These are phyloP conservation scores for Tetramorium parvispinum DNA, from an alignment of 1,140 invertebrate species.

Conservation along the genomic window DNA sequence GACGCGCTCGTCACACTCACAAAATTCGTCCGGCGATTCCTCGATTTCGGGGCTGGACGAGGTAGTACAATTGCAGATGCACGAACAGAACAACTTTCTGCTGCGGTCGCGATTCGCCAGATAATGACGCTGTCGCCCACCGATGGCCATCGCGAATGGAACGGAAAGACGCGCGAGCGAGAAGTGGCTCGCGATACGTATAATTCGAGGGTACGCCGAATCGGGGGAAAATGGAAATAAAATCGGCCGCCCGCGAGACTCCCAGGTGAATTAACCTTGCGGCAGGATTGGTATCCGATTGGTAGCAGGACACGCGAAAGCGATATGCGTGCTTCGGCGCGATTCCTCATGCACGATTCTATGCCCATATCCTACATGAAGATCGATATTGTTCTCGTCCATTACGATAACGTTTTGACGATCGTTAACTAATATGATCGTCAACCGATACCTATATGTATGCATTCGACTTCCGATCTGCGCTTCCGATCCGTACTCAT, in stretches of 20 bases:
- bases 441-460: conserved; percentile 18
- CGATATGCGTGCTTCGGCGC: conserved; percentile 58
- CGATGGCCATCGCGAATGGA: conserved; percentile 45
- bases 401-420: neutral
- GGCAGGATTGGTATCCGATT: neutral
- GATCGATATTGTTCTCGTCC: conserved; percentile 29
- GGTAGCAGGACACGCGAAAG: conserved; percentile 26
- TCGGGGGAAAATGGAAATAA: neutral
- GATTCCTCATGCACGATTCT: conserved; percentile 50
- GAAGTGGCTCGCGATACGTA: neutral
- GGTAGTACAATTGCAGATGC: conserved; percentile 45
- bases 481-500: conserved; percentile 51
- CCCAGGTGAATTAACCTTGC: conserved; percentile 24
- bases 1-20: conserved; percentile 38
- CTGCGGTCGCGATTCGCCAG: conserved; percentile 28
- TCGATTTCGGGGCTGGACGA: conserved; percentile 60
- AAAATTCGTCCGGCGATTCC: conserved; percentile 35
- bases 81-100: conserved; percentile 56
- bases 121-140: conserved; percentile 31
- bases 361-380: neutral
- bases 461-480: conserved; percentile 30
- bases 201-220: neutral
- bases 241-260: neutral
- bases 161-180: neutral
- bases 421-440: conserved; percentile 48